phyloP scores from a whole-genome alignment of 2,113 vertebrate species.

The Varanus salvator region DNA sequence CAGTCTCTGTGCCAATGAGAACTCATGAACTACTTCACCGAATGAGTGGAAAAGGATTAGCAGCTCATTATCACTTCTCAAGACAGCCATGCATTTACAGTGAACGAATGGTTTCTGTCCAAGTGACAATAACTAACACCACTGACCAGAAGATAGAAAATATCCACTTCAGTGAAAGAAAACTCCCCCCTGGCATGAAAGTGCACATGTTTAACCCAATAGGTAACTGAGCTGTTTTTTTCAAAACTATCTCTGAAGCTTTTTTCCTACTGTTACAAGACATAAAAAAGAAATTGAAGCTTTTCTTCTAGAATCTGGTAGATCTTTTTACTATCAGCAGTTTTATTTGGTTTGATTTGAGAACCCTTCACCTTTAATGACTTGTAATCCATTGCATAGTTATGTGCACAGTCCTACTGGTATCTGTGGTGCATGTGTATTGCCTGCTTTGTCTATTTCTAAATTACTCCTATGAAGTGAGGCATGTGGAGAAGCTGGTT shows the following conservation, averaged over 20 bases:
- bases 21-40: conserved; percentile 90
- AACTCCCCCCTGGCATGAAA: conserved; percentile 79
- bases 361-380: not conserved
- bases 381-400: not conserved
- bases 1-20: conserved; percentile 85
- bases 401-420: not conserved
- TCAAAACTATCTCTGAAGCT: fast-evolving
- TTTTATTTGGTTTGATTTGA: not conserved
- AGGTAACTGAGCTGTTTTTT: conserved; percentile 71
- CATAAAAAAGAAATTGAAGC: not conserved
- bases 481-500: not conserved
- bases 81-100: conserved; percentile 87
- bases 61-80: conserved; percentile 90
- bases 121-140: conserved; percentile 87
- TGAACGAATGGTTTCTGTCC: conserved; percentile 88
- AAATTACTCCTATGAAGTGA: not conserved
- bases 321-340: not conserved
- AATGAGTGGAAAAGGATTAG: conserved; percentile 94
- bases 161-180: conserved; percentile 85
- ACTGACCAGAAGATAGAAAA: conserved; percentile 86
- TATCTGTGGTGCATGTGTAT: not conserved
- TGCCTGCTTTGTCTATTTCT: not conserved
- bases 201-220: conserved; percentile 88
- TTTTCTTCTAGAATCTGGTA: not conserved
- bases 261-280: not conserved